phyloP scores from a whole-genome alignment of 2,888 invertebrate species.

The Escarpia spicata region DNA sequence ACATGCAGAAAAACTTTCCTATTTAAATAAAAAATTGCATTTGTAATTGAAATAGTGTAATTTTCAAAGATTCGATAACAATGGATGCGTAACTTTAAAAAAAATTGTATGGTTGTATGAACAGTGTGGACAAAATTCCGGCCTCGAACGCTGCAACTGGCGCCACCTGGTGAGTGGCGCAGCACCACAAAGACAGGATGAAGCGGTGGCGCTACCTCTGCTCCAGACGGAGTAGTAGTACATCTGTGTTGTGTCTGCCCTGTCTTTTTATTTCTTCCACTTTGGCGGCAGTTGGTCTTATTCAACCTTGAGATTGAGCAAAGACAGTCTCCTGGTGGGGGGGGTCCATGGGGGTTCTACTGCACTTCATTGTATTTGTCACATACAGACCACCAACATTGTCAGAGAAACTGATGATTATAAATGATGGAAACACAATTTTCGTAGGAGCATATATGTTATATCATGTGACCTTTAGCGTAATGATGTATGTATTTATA shows the following conservation, averaged over 20 bases:
- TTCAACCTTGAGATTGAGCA: not conserved
- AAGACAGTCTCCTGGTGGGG: not conserved
- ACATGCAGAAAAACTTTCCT: no score
- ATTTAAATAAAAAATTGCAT: no score
- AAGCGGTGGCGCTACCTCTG: not conserved
- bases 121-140: not conserved
- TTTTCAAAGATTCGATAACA: no score
- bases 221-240: not conserved
- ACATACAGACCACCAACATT: slow-evolving; percentile 16
- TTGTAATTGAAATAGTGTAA: no score
- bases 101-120: not conserved
- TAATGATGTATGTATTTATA: not conserved
- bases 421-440: not conserved
- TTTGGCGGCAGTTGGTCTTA: not conserved
- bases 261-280: not conserved
- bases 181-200: not conserved
- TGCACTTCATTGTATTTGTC: not conserved
- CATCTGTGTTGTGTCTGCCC: not conserved
- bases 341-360: not conserved
- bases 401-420: not conserved
- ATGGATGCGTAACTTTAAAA: no score
- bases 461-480: not conserved
- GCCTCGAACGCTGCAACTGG: not conserved
- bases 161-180: not conserved
- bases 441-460: not conserved